Conservation (phyloP, 1,140 invertebrate species). For the Micrasema longulum region DNA sequence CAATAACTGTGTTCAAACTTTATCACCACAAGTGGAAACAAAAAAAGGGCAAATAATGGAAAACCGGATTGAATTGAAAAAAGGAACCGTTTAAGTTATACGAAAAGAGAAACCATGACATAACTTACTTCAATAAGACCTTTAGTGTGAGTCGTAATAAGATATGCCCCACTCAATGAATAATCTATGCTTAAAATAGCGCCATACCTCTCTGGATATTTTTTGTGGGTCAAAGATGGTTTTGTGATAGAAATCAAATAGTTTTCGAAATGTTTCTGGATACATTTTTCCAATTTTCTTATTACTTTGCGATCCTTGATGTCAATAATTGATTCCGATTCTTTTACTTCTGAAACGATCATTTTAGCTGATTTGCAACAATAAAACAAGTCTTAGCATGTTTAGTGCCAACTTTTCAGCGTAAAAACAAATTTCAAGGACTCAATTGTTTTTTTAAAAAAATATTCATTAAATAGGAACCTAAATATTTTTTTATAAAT, state of each 20-base stretch:
- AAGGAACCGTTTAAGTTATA: no score
- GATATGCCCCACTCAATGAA: background rate
- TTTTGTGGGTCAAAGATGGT: background rate
- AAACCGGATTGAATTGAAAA: no score
- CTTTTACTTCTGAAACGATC: background rate
- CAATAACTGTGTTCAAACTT: no score
- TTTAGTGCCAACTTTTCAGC: no score
- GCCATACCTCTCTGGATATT: slow-evolving; percentile 23
- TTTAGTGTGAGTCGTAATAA: slow-evolving; percentile 10
- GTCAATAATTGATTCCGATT: background rate
- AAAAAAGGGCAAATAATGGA: no score
- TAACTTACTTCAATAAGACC: slow-evolving; percentile 26
- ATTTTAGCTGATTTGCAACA: no score
- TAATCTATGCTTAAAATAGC: slow-evolving; percentile 20
- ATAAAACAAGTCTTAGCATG: no score
- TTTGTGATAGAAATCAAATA: background rate
- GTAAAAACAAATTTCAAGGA: no score
- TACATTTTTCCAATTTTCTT: slow-evolving; percentile 24
- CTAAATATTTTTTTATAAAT: no score
- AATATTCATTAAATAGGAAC: no score
- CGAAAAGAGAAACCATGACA: background rate
- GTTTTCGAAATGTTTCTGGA: slow-evolving; percentile 21
- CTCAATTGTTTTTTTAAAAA: no score
- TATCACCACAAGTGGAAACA: no score
- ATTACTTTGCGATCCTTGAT: slow-evolving; percentile 18